Evolutionary conservation across 2,113 vertebrate genomes (phyloP), one percentile per base, ranked within the genome.

Genomic region (Bufo gargarizans): DNA sequence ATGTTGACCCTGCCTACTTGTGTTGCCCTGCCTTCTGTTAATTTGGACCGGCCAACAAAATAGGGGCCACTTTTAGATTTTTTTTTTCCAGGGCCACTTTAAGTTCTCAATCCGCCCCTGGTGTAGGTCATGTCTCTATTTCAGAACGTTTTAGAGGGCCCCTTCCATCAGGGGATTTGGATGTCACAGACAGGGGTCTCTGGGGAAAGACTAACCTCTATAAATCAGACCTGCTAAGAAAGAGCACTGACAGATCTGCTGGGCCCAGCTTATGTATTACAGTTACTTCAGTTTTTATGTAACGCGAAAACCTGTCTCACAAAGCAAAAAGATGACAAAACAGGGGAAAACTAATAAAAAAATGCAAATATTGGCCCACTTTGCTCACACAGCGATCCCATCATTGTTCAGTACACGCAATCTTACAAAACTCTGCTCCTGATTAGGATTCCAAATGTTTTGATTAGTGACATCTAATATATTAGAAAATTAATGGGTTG

Each of bases 401-500:
- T 84, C 49, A 22, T 71, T 84, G 65, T 55, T 58, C 33, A 58
- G 13, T 58, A 11, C 50, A 74, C 6, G 22, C 67, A 84, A 85
- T 85, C 72, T 50, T 74, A 77, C 53, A 77, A 61, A 86, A 77
- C 58, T 50, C 72, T 77, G 43, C 72, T 59, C 58, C 3, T 61
- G 43, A 77, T 47, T 59, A 50, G 72, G 56, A 86, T 77, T 45
- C 74, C 13, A 86, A 86, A 86, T 86, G 84, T 86, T 86, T 77
- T 77, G 84, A 86, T 77, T 86, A 63, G 72, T n/a, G 17, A 61
- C 47, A 76, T 50, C 72, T 74, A 59, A 85, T 85, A 76, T 74
- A 77, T 86, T 77, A 55, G 84, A 77, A 77, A 86, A 86, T 86
- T 86, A 86, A 77, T 77, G 71, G 84, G 19, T 86, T 86, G 84